Conservation (phyloP, 2,797 vertebrate genomes). For the Nothura maculosa region DNA sequence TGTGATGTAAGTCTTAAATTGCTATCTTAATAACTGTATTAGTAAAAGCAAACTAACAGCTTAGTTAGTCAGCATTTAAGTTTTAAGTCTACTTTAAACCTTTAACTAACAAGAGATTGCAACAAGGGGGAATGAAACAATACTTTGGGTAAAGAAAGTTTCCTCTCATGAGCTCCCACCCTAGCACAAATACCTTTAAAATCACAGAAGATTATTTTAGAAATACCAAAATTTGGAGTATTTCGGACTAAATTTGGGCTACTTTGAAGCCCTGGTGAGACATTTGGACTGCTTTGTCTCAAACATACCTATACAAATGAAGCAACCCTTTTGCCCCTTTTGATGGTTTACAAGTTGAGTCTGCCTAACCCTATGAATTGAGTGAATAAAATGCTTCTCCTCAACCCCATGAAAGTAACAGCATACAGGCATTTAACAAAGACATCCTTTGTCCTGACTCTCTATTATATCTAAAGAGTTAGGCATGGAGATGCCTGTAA, state of each 20-base stretch:
- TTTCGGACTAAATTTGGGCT: no score
- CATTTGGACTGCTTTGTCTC: background rate
- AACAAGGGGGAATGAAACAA: background rate
- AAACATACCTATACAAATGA: background rate
- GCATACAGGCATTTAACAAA: background rate
- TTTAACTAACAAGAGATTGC: background rate
- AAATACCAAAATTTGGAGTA: background rate
- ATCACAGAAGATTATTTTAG: background rate
- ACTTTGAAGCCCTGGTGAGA: background rate
- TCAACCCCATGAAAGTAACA: background rate
- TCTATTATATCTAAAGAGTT: background rate
- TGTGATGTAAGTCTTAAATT: background rate
- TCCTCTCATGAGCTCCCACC: background rate
- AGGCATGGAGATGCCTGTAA: background rate
- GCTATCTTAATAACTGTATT: background rate
- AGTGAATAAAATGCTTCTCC: background rate
- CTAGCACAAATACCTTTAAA: background rate
- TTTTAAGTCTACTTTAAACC: background rate
- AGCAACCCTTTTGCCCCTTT: background rate
- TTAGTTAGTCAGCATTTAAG: background rate
- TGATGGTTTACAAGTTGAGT: background rate
- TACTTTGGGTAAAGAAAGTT: background rate
- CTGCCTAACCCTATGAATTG: accelerated
- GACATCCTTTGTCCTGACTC: background rate
- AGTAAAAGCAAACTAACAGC: background rate